These are phyloP conservation scores for Paratrypauchen microcephalus DNA, from an alignment of 2,797 vertebrate genomes.

Conservation along the genomic window DNA sequence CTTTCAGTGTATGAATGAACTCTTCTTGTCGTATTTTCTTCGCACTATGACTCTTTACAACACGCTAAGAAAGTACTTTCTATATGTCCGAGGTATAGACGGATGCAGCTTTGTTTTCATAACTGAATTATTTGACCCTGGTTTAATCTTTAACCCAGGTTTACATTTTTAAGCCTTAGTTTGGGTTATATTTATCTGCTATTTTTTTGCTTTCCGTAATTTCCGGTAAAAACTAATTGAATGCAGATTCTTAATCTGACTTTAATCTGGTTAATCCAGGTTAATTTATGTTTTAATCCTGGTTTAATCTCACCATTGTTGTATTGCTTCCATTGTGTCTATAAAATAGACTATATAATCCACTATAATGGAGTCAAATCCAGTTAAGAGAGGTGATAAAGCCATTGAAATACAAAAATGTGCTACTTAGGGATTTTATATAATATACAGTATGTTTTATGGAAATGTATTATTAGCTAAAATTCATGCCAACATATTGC, in stretches of 20 bases:
- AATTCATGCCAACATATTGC: too few relatives aligned
- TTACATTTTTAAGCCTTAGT: not conserved
- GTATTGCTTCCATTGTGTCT: too few relatives aligned
- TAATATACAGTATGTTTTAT: too few relatives aligned
- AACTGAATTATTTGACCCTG: not conserved
- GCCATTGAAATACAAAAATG: not conserved
- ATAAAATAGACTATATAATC: conserved; percentile 1
- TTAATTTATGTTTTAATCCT: not conserved
- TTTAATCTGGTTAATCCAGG: too few relatives aligned
- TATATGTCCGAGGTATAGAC: too few relatives aligned
- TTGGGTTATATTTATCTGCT: not conserved
- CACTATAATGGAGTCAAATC: not conserved
- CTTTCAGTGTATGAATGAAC: too few relatives aligned
- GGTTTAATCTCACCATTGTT: not conserved
- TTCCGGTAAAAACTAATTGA: not conserved
- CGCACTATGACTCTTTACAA: too few relatives aligned
- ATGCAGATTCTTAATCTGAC: not conserved
- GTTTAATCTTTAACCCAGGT: not conserved
- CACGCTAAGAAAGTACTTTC: too few relatives aligned
- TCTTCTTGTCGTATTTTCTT: too few relatives aligned
- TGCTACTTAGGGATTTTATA: too few relatives aligned
- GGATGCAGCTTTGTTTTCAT: too few relatives aligned
- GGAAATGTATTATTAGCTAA: too few relatives aligned
- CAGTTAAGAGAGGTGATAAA: not conserved
- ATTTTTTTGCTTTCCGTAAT: not conserved